phyloP scores from a whole-genome alignment of 2,113 vertebrate species.

The Carettochelys insculpta region DNA sequence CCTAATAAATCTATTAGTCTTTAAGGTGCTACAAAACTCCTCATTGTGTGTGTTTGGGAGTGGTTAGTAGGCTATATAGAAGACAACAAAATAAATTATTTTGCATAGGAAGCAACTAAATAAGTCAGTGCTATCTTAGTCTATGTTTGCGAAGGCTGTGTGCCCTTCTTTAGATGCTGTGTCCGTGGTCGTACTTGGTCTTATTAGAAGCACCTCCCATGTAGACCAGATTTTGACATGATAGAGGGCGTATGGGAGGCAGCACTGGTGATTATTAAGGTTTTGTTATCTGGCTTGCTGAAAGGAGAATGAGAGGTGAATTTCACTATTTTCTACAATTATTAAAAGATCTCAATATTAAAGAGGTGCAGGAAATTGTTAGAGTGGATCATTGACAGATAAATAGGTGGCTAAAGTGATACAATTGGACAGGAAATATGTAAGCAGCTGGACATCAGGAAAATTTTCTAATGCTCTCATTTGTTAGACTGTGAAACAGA shows the following conservation, averaged over 20 bases:
- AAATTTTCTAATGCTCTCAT: accelerated
- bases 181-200: accelerated
- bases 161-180: no score
- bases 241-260: background rate
- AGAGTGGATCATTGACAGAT: constrained; percentile 41
- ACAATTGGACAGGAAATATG: background rate
- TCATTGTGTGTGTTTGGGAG: no score
- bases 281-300: constrained; percentile 19
- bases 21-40: no score
- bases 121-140: background rate
- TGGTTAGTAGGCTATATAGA: constrained; percentile 25
- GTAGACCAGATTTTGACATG: background rate
- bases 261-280: background rate
- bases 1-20: no score
- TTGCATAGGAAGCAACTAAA: background rate
- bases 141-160: background rate
- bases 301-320: background rate
- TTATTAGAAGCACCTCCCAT: background rate
- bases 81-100: constrained; percentile 24
- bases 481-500: background rate
- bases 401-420: background rate
- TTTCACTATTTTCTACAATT: background rate
- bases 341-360: background rate
- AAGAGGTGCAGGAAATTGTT: constrained; percentile 44
- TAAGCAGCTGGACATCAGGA: background rate